Conservation (phyloP, 2,797 vertebrate species). For the Xenentodon cancila region DNA sequence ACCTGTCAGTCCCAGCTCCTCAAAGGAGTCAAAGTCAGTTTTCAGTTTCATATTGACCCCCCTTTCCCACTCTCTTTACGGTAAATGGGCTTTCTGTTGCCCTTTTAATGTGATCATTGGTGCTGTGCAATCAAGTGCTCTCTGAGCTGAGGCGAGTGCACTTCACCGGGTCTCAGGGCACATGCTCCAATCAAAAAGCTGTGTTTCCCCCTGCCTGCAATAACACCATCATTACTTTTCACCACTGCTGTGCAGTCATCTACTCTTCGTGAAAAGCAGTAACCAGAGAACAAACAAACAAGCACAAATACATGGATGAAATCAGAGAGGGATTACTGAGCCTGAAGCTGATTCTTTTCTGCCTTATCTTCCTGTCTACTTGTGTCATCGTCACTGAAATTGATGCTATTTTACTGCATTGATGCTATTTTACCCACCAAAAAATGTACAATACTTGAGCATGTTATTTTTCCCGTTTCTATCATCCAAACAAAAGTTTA, state of each 20-base stretch:
- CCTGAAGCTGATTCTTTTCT: conserved; percentile 55
- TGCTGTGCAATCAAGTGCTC: conserved; percentile 84
- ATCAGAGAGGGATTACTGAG: conserved; percentile 67
- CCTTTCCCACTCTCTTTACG: conserved; percentile 64
- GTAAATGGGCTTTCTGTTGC: conserved; percentile 77
- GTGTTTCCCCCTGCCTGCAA: conserved; percentile 70
- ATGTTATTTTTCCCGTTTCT: conserved; percentile 7
- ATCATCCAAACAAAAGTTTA: conserved; percentile 4
- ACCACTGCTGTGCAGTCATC: conserved; percentile 60
- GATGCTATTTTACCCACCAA: conserved; percentile 33
- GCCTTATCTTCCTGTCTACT: conserved; percentile 55
- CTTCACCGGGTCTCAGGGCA: conserved; percentile 79
- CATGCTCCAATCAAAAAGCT: conserved; percentile 79
- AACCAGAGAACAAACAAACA: conserved; percentile 70
- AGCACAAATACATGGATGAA: conserved; percentile 55
- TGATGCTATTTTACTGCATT: conserved; percentile 23
- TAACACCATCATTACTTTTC: conserved; percentile 74
- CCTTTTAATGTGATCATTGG: conserved; percentile 83
- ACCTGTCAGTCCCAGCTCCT: conserved; percentile 34
- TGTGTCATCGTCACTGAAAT: conserved; percentile 53
- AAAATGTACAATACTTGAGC: conserved; percentile 26
- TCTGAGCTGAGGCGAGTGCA: conserved; percentile 78
- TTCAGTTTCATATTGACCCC: conserved; percentile 66
- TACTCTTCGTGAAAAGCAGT: conserved; percentile 53
- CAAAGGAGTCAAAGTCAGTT: conserved; percentile 73